A percentile compares a stretch with the other conserved stretches of the same genome.
These are phyloP conservation scores for Battus philenor DNA, from an alignment of 1,140 invertebrate genomes.

Conservation along the genomic window DNA sequence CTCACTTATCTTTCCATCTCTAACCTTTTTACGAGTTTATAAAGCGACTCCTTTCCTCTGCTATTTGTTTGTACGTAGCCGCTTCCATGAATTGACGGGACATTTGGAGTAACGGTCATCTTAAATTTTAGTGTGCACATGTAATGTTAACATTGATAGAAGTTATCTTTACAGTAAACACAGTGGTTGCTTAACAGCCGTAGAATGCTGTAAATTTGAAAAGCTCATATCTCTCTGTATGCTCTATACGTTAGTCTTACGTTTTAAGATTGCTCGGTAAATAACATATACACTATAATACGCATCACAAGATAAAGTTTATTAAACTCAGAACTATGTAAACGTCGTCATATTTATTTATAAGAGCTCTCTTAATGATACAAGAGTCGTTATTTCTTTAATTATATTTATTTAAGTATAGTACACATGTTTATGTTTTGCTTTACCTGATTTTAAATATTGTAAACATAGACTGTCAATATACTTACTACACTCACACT, in stretches of 20 bases:
- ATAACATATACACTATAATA: no score
- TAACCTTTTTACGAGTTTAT: constrained; percentile 29
- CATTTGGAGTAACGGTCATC: constrained; percentile 33
- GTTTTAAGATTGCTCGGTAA: constrained; percentile 8
- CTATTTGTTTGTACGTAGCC: constrained; percentile 25
- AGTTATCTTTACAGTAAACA: constrained; percentile 35
- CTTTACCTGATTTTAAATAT: no score
- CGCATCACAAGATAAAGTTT: constrained; percentile 1
- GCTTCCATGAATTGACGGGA: constrained; percentile 23
- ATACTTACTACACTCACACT: no score
- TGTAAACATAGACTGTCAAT: no score
- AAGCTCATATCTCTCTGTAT: constrained; percentile 16
- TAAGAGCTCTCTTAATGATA: no score
- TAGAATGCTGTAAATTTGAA: constrained; percentile 24
- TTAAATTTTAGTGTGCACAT: constrained; percentile 34
- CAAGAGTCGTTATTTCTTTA: no score
- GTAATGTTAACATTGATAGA: constrained; percentile 46
- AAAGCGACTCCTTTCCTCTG: constrained; percentile 24
- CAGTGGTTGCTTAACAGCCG: constrained; percentile 32
- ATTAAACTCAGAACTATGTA: no score
- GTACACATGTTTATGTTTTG: no score
- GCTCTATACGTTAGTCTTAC: constrained; percentile 1
- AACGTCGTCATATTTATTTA: no score
- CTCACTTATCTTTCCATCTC: constrained; percentile 38
- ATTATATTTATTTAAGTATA: no score